Base-by-base conservation (phyloP, 2,888 invertebrate species). In the Hyppa rectilinea region DNA sequence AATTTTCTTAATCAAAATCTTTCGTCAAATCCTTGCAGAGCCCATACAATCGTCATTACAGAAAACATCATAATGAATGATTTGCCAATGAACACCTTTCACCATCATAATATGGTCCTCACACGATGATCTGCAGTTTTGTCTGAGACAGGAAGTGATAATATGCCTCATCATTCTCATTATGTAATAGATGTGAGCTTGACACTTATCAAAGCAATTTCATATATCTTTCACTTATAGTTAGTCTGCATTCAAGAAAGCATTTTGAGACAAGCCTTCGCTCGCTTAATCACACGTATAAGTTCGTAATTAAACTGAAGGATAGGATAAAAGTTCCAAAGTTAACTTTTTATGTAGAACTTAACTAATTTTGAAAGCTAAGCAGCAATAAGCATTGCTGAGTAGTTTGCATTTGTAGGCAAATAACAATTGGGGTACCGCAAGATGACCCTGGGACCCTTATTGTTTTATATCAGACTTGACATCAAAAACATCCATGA, bases 111-210 rank as follows among this genome's bases (percentile, higher is more conserved):
- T 29, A 53, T 62, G 50, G 50, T 63, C 59, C 53, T 55, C 59
- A 49, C 45, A 56, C 40, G 10, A 82, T 82, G 78, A 82, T 60
- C 60, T 31, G 72, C 82, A 78, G 26, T 40, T 82, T 71, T 14
- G 29, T n/a, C 4, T 17, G 47, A 52, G 56, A 36, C 53, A 59
- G 82, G 82, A 70, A 78, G 62, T 55, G 34, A 70, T 50, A n/a
- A 75, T 26, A 36, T 53, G 78, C 71, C 14, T 55, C 65, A 71
- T 68, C 61, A 73, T 66, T 52, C n/a, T 67, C 50, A 29, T 34
- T 29, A 67, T 71, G 66, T 58, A 71, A 82, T n/a, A 31, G 9
- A 20, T 52, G 59, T 49, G 34, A 64, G 50, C 68, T 68, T 78
- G 56, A 52, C 50, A 56, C 40, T 56, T 63, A 36, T 31, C 31